These are phyloP conservation scores for Branchellion lobata DNA, from an alignment of 2,888 invertebrate species.

Conservation along the genomic window DNA sequence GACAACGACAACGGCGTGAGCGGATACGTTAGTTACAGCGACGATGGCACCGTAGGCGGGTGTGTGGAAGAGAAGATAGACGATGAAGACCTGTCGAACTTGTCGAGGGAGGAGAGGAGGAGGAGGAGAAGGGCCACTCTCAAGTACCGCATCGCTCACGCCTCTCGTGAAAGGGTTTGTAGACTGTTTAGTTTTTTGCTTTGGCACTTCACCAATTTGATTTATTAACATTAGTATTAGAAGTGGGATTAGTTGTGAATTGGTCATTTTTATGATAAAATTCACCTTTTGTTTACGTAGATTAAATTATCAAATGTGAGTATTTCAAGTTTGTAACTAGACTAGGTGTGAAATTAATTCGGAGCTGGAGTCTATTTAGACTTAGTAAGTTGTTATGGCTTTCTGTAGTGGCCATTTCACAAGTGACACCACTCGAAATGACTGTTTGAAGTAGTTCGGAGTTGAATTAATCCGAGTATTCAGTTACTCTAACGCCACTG, in stretches of 20 bases:
- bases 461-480: too few relatives aligned
- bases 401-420: too few relatives aligned
- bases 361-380: too few relatives aligned
- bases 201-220: background rate
- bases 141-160: constrained; percentile 92
- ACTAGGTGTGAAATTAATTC: too few relatives aligned
- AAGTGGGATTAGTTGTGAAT: background rate
- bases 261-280: background rate
- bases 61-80: background rate
- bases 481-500: too few relatives aligned
- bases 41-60: background rate
- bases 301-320: background rate
- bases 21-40: background rate
- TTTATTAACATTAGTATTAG: background rate
- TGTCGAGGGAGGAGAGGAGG: constrained; percentile 76
- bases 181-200: background rate
- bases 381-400: too few relatives aligned
- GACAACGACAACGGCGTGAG: background rate
- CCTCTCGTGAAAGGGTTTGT: constrained; percentile 74
- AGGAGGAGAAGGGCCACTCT: constrained; percentile 84
- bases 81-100: constrained; percentile 41
- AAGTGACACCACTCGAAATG: too few relatives aligned
- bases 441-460: too few relatives aligned
- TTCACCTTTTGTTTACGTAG: background rate
- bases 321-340: too few relatives aligned